A percentile compares a stretch with the other conserved stretches of the same genome.
Evolutionary conservation across 2,797 vertebrate species (phyloP).

Genomic region (Sciurus carolinensis): DNA sequence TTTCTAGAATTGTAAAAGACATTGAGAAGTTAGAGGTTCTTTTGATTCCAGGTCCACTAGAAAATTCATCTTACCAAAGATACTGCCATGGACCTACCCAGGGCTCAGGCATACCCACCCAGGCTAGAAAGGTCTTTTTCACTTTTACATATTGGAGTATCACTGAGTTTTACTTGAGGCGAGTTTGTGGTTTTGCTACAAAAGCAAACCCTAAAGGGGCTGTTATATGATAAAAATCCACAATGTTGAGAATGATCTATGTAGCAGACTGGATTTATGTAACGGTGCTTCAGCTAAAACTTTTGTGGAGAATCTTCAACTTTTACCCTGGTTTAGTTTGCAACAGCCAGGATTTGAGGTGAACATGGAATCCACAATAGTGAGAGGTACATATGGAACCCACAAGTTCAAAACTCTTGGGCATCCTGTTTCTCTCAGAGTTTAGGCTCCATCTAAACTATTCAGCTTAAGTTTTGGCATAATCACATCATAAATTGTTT

Average conservation of each 20-base stretch:
- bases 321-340: neutral
- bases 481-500: neutral
- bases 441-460: neutral
- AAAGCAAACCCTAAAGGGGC: neutral
- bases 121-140: neutral
- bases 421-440: neutral
- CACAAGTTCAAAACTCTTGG: neutral
- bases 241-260: neutral
- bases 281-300: neutral
- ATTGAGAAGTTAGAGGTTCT: neutral
- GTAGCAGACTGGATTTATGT: neutral
- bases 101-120: neutral
- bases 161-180: neutral
- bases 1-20: neutral
- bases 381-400: neutral
- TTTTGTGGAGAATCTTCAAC: neutral
- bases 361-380: neutral
- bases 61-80: neutral
- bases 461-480: neutral
- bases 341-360: neutral
- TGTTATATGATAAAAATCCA: neutral
- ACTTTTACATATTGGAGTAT: neutral
- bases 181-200: neutral
- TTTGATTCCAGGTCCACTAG: neutral
- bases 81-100: too few species aligned